These are phyloP conservation scores for Acanthis flammea DNA, from an alignment of 2,797 vertebrate genomes.

Conservation along the genomic window DNA sequence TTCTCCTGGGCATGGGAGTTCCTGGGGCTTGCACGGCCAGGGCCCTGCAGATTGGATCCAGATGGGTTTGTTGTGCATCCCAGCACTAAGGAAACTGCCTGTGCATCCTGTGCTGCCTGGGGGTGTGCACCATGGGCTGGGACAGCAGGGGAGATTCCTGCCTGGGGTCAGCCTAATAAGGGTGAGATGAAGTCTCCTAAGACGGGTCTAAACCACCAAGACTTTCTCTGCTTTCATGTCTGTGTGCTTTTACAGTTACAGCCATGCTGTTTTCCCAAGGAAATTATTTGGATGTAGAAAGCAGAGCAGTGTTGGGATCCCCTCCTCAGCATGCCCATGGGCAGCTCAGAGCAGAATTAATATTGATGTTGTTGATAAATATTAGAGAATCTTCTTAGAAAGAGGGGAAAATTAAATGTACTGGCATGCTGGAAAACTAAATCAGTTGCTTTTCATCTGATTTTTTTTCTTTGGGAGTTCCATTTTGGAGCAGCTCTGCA, in stretches of 20 bases:
- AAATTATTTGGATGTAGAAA: not conserved
- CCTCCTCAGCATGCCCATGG: not conserved
- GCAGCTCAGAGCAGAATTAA: not conserved
- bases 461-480: not conserved
- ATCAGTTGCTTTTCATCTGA: not conserved
- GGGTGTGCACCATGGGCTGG: not conserved
- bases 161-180: not conserved
- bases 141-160: constrained; percentile 27
- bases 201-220: not conserved
- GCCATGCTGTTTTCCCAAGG: not conserved
- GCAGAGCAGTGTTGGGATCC: not conserved
- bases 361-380: not conserved
- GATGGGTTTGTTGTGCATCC: constrained; percentile 63
- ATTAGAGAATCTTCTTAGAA: not conserved
- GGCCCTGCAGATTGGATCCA: constrained; percentile 62
- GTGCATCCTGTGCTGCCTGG: not conserved
- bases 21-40: constrained; percentile 23
- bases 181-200: not conserved
- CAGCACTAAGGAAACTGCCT: constrained; percentile 38
- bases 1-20: constrained; percentile 20
- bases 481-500: not conserved
- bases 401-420: not conserved
- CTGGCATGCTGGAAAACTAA: not conserved
- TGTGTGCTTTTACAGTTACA: not conserved
- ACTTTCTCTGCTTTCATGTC: not conserved